Evolutionary conservation across 1,140 invertebrate species (phyloP).

Genomic region (Eupristina koningsbergeri): DNA sequence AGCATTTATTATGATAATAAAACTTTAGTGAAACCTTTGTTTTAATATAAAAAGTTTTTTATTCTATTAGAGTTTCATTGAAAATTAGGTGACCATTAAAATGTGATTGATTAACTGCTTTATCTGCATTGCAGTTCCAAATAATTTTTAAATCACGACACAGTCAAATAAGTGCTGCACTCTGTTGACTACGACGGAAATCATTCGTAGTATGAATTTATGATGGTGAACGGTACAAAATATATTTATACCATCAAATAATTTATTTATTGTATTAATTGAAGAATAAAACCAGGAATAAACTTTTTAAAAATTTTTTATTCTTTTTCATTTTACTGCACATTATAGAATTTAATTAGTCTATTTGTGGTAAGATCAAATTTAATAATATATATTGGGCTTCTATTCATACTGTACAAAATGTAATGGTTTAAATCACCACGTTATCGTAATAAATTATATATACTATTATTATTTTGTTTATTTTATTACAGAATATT

Average conservation of each 20-base stretch:
- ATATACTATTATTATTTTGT: neutral
- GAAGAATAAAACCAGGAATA: neutral
- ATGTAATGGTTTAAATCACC: neutral
- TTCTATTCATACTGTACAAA: neutral
- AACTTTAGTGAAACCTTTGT: no score
- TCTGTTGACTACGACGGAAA: neutral
- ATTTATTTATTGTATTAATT: neutral
- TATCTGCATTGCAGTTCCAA: neutral
- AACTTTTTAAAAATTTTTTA: neutral
- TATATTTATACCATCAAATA: no score
- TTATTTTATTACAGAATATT: neutral
- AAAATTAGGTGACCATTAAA: no score
- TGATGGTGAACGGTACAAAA: neutral
- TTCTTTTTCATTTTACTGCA: neutral
- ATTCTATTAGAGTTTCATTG: no score
- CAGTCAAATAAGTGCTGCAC: neutral
- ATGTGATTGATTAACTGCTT: neutral
- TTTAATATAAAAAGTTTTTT: no score
- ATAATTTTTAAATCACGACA: neutral
- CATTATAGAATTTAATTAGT: constrained; percentile 4
- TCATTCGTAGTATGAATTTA: neutral
- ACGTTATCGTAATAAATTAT: no score
- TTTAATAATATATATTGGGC: neutral
- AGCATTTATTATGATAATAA: no score
- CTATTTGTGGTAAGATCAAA: neutral